Evolutionary conservation across 2,888 invertebrate species (phyloP).

Genomic region (Bembecia ichneumoniformis): DNA sequence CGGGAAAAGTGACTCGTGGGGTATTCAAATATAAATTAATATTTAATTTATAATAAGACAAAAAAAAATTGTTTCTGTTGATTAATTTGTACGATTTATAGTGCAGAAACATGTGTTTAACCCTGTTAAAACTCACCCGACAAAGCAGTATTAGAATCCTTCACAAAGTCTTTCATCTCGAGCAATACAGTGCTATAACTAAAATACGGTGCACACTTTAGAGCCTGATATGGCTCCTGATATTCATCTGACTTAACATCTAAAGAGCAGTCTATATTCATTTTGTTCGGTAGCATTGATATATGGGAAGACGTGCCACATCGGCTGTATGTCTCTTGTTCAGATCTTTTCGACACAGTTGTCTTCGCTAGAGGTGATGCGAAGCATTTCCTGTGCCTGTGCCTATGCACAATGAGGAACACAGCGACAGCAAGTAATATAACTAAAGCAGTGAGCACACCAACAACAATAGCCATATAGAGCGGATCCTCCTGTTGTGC

Average conservation of each 20-base stretch:
- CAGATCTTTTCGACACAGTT: conserved; percentile 50
- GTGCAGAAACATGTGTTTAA: too few species aligned
- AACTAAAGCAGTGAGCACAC: conserved; percentile 81
- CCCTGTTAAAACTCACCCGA: conserved; percentile 37
- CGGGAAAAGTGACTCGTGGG: too few species aligned
- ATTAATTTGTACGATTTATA: neutral
- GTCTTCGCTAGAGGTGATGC: conserved; percentile 76
- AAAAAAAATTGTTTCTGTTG: neutral
- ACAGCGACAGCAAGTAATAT: conserved; percentile 80
- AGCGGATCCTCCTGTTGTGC: conserved; percentile 79
- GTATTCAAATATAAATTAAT: neutral
- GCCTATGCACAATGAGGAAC: conserved; percentile 79
- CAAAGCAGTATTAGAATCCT: conserved; percentile 51
- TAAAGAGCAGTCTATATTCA: conserved; percentile 70
- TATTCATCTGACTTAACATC: conserved; percentile 80
- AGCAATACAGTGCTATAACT: conserved; percentile 82
- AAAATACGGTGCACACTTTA: conserved; percentile 82
- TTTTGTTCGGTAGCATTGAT: conserved; percentile 67
- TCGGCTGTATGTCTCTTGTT: conserved; percentile 71
- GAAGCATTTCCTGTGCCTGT: conserved; percentile 80
- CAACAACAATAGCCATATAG: conserved; percentile 83
- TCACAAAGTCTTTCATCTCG: conserved; percentile 80
- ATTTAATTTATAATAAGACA: neutral
- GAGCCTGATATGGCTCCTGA: conserved; percentile 84
- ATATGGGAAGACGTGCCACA: conserved; percentile 63